These are phyloP conservation scores for Brachyhypopomus occidentalis DNA, from an alignment of 2,113 vertebrate genomes.

Conservation along the genomic window DNA sequence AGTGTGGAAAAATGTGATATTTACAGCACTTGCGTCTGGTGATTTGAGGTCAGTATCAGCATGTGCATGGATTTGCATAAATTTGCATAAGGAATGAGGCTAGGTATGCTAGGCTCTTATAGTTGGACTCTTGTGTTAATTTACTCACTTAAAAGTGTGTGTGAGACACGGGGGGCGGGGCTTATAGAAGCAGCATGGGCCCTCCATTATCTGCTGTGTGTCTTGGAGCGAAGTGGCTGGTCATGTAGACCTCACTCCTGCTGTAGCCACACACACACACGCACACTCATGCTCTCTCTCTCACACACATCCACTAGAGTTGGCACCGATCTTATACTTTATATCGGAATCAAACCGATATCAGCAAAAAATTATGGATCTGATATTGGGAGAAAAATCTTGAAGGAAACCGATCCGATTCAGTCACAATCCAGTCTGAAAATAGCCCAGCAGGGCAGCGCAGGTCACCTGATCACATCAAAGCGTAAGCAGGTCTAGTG, in stretches of 20 bases:
- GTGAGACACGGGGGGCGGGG: neutral
- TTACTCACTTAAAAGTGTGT: slow-evolving; percentile 44
- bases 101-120: slow-evolving; percentile 57
- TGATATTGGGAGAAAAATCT: no score
- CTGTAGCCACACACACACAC: neutral
- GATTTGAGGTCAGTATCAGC: slow-evolving; percentile 72
- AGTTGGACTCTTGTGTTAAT: slow-evolving; percentile 45
- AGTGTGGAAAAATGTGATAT: slow-evolving; percentile 63
- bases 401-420: no score
- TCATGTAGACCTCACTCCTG: no score
- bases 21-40: slow-evolving; percentile 69
- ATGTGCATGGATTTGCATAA: slow-evolving; percentile 73
- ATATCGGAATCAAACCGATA: no score
- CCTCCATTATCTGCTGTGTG: slow-evolving; percentile 36
- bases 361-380: no score
- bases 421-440: no score
- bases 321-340: no score
- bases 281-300: neutral
- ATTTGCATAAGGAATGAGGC: slow-evolving; percentile 68
- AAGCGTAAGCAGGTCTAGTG: no score
- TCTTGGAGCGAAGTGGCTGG: neutral
- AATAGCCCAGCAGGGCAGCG: no score
- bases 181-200: slow-evolving; percentile 14
- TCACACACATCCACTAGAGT: neutral
- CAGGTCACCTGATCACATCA: no score